Evolutionary conservation across 1,140 invertebrate species (phyloP).

Genomic region (Zaprionus kolodkinae): DNA sequence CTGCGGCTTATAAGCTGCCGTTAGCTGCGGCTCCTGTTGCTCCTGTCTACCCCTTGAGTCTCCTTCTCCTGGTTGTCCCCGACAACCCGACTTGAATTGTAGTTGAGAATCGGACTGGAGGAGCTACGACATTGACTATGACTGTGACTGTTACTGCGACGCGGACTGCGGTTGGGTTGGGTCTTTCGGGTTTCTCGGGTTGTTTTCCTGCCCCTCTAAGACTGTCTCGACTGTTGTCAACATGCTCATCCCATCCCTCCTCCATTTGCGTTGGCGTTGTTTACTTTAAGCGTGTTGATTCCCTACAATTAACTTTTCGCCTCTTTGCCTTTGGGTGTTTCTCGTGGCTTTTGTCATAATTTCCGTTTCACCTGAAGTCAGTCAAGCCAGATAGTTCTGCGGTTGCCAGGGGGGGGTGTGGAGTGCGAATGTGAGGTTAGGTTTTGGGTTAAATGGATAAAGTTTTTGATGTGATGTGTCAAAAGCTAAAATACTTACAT

Average conservation of each 20-base stretch:
- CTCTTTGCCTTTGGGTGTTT: conserved; percentile 68
- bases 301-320: conserved; percentile 82
- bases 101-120: background rate
- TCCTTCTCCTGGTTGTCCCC: conserved; percentile 31
- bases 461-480: background rate
- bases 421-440: background rate
- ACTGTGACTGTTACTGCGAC: background rate
- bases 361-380: conserved; percentile 44
- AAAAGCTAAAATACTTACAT: background rate
- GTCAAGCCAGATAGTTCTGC: conserved; percentile 2
- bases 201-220: conserved; percentile 56
- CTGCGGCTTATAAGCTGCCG: conserved; percentile 54
- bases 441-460: background rate
- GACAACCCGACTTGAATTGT: conserved; percentile 14
- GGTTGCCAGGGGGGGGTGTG: background rate
- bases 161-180: conserved; percentile 4
- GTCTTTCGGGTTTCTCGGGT: conserved; percentile 22
- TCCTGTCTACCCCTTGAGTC: conserved; percentile 44
- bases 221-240: conserved; percentile 80
- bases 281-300: conserved; percentile 80
- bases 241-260: conserved; percentile 52
- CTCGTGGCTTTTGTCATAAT: conserved; percentile 54
- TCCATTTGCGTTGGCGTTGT: conserved; percentile 66
- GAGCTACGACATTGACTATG: background rate
- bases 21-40: conserved; percentile 35